A percentile compares a stretch with the other conserved stretches of the same genome.
These are phyloP conservation scores for Esperia sulphurella DNA, from an alignment of 2,888 invertebrate genomes.

Conservation along the genomic window DNA sequence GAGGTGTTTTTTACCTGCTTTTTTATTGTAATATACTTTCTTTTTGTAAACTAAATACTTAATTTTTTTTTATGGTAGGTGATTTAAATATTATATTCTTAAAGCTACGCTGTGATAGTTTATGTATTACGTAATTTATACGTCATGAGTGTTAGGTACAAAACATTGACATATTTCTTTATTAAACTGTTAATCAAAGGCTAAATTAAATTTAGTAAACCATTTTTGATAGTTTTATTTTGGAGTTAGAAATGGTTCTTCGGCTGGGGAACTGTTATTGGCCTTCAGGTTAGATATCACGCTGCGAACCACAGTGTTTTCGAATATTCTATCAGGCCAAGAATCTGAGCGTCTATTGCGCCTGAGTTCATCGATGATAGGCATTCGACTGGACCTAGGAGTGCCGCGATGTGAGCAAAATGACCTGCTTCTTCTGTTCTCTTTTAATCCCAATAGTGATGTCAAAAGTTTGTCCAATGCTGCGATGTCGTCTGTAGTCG, in stretches of 20 bases:
- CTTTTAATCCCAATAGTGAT: conserved; percentile 76
- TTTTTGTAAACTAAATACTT: too few relatives aligned
- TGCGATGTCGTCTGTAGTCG: conserved; percentile 79
- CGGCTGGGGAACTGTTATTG: conserved; percentile 50
- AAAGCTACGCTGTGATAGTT: conserved; percentile 1
- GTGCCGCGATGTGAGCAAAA: conserved; percentile 57
- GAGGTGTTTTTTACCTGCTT: too few relatives aligned
- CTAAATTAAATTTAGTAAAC: not conserved
- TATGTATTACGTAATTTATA: not conserved
- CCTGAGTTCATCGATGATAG: conserved; percentile 38
- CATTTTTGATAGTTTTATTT: conserved; percentile 20
- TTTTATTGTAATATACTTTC: too few relatives aligned
- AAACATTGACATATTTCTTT: too few relatives aligned
- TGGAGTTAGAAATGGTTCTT: conserved; percentile 65
- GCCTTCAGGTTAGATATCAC: conserved; percentile 57
- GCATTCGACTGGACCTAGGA: conserved; percentile 52
- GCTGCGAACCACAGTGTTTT: conserved; percentile 60
- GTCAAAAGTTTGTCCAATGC: conserved; percentile 82
- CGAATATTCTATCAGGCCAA: conserved; percentile 67
- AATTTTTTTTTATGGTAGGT: too few relatives aligned
- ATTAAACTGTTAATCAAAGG: too few relatives aligned
- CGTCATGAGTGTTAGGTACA: not conserved
- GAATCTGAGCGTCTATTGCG: conserved; percentile 51
- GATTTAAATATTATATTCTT: not conserved
- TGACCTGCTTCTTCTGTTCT: conserved; percentile 42